Conservation (phyloP, 2,888 invertebrate genomes). For the Parnassius glacialis region DNA sequence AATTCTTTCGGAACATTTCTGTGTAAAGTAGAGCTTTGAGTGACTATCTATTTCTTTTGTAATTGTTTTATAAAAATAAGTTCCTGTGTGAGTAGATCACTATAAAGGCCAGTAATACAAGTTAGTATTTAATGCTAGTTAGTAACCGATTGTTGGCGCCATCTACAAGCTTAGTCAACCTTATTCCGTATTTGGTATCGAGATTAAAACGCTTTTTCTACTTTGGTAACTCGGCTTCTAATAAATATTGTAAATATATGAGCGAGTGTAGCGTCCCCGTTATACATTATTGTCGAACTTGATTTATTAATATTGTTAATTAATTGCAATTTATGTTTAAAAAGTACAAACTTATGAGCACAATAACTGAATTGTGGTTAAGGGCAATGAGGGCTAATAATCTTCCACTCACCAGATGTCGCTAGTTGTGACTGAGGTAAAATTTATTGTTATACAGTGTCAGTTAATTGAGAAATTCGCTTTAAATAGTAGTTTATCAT, state of each 20-base stretch:
- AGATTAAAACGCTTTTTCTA: conserved; percentile 29
- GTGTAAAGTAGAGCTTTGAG: neutral
- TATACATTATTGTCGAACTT: too few relatives aligned
- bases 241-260: neutral
- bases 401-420: too few relatives aligned
- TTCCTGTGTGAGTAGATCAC: neutral
- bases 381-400: too few relatives aligned
- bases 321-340: too few relatives aligned
- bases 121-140: conserved; percentile 43
- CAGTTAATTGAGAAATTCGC: too few relatives aligned
- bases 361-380: too few relatives aligned
- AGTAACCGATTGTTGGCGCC: conserved; percentile 59
- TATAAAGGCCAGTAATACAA: conserved; percentile 30
- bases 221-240: conserved; percentile 28
- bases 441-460: too few relatives aligned
- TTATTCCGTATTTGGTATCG: conserved; percentile 43
- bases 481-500: too few relatives aligned
- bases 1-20: conserved; percentile 3
- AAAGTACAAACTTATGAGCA: too few relatives aligned
- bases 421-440: too few relatives aligned
- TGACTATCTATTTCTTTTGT: neutral
- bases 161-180: conserved; percentile 36
- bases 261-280: too few relatives aligned
- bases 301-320: too few relatives aligned
- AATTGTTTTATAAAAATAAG: neutral